Base-by-base conservation (phyloP, 2,888 invertebrate genomes). In the Leptinotarsa juncta region DNA sequence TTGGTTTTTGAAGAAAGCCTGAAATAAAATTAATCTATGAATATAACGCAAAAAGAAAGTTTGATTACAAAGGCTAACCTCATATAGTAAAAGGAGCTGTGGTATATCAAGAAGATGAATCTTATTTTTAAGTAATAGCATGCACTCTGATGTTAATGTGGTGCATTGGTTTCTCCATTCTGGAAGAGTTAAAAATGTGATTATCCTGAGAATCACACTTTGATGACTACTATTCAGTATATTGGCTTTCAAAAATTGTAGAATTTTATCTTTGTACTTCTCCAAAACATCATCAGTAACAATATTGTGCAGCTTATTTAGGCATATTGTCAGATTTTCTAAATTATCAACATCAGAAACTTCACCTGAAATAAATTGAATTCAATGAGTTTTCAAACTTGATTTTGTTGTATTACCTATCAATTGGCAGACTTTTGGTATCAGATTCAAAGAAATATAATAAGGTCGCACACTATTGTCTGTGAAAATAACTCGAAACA, bases 1-100 rank as follows among this genome's bases (percentile, higher is more conserved):
- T 74, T 90, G 90, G 73, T 85, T 89, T 82, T 89, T 86, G 68
- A 83, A 86, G 80, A 90, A 89, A 50, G 89, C 83, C 84, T 90
- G 83, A 10, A 81, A 81, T 51, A 15, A 71, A 65, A 55, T 53
- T 60, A 51, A 48, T 15, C 51, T 12, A 65, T 62, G 23, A 49
- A 73, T 14, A 55, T 62, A 23, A 20, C 0, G 2, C 18, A 53
- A 57, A 4, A 20, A 26, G 14, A 15, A 16, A 60, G 16, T 60
- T 20, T 60, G 26, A 4, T 3, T 32, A 18, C n/a, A 50, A n/a
- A 68, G 20, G 26, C 67, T 42, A 83, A 89, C 88, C 82, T 87
- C 86, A 82, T 85, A 86, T 23, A 88, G 67, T 49, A 82, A 68
- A n/a, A 86, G 77, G 1, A 90, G 78, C 68, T 90, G 89, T 15